Evolutionary conservation across 2,113 vertebrate species (phyloP).

Genomic region (Microtus pennsylvanicus): DNA sequence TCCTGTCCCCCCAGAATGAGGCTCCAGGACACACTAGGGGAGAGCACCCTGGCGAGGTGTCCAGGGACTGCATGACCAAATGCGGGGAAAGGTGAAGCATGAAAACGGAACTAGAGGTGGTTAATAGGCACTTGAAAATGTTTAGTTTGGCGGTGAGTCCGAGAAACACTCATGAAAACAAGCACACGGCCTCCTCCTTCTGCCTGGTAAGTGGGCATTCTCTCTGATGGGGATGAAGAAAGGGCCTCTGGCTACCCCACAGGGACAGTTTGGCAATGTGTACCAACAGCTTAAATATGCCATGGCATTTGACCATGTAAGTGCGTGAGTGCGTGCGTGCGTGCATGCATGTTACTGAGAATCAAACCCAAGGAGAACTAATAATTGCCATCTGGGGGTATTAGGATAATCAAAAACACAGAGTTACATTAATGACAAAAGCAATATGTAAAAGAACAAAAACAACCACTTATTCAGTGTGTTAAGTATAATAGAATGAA

Average conservation of each 20-base stretch:
- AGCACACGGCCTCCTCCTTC: not conserved
- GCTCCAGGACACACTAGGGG: not conserved
- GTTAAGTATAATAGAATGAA: not conserved
- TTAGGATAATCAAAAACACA: not conserved
- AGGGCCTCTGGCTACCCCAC: fast-evolving
- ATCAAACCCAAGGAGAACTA: not conserved
- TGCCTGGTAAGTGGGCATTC: not conserved
- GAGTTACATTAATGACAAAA: not conserved
- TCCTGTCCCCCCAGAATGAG: not conserved
- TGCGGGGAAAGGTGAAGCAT: not conserved
- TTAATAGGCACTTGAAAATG: not conserved
- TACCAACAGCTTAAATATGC: not conserved
- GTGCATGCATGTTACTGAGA: not conserved
- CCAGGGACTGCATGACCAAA: not conserved
- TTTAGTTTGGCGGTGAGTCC: not conserved
- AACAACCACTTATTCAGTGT: not conserved
- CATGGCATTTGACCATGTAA: not conserved
- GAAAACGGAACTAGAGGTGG: not conserved
- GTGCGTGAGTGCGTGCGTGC: not conserved
- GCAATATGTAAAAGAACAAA: not conserved
- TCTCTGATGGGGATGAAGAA: not conserved
- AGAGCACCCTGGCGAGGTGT: not conserved
- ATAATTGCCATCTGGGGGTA: not conserved
- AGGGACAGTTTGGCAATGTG: not conserved
- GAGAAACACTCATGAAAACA: not conserved